Conservation (phyloP, 2,888 invertebrate genomes). For the Zaprionus lineosus region DNA sequence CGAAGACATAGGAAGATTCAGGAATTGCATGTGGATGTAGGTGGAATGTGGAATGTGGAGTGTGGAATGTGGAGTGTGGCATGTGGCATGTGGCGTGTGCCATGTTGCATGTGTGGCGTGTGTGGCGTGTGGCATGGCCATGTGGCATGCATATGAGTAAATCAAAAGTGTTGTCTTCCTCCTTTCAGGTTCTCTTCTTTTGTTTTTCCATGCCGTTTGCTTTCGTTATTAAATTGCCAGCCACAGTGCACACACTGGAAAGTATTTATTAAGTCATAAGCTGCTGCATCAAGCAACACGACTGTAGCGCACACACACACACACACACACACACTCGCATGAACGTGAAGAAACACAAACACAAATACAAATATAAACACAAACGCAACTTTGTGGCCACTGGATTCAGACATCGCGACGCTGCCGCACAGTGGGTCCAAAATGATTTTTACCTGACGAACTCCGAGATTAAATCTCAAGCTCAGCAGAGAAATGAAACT, state of each 20-base stretch:
- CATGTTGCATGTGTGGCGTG: slow-evolving; percentile 1
- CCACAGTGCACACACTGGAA: slow-evolving; percentile 66
- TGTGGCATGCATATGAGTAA: slow-evolving; percentile 40
- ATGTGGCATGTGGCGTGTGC: slow-evolving; percentile 7
- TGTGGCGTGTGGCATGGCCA: slow-evolving; percentile 18
- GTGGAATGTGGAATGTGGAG: background rate
- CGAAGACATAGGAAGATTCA: background rate
- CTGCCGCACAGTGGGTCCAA: slow-evolving; percentile 22
- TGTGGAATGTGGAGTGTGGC: no score
- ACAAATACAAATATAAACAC: slow-evolving; percentile 3
- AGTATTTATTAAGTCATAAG: slow-evolving; percentile 76
- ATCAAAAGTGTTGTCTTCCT: slow-evolving; percentile 46
- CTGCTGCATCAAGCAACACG: slow-evolving; percentile 30
- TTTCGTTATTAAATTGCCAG: slow-evolving; percentile 74
- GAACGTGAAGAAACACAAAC: slow-evolving; percentile 4
- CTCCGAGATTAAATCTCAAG: no score
- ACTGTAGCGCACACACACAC: slow-evolving; percentile 11
- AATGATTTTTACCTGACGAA: background rate
- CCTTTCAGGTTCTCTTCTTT: slow-evolving; percentile 15
- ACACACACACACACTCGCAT: background rate
- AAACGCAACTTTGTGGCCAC: slow-evolving; percentile 20
- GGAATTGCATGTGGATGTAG: background rate
- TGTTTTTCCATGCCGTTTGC: slow-evolving; percentile 56
- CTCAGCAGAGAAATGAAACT: no score
- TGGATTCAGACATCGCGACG: slow-evolving; percentile 15